These are phyloP conservation scores for Dicyrtoma fusca DNA, from an alignment of 2,888 invertebrate genomes.

Conservation along the genomic window DNA sequence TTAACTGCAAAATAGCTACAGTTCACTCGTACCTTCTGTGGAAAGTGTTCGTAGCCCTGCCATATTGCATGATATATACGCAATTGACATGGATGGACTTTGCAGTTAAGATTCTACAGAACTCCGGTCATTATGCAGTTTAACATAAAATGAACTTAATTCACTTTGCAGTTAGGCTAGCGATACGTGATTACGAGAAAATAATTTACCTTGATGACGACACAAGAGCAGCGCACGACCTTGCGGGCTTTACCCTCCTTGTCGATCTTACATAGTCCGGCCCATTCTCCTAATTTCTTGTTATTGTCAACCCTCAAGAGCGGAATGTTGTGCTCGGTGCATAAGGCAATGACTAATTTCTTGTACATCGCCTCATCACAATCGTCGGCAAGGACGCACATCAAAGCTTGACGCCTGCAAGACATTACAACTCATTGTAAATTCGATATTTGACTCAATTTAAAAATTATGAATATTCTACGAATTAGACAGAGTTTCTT, in stretches of 20 bases:
- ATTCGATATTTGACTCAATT: background rate
- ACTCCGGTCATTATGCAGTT: too few species aligned
- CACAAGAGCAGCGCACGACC: constrained; percentile 97
- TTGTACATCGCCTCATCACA: constrained; percentile 98
- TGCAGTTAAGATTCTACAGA: too few species aligned
- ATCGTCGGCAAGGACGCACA: constrained; percentile 96
- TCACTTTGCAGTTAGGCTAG: too few species aligned
- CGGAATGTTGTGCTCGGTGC: constrained; percentile 97
- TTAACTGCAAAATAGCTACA: too few species aligned
- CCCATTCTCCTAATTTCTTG: constrained; percentile 99
- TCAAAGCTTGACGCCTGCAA: constrained; percentile 87
- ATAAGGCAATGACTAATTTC: constrained; percentile 94
- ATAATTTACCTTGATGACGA: constrained; percentile 82
- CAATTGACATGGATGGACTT: too few species aligned
- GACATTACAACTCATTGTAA: background rate
- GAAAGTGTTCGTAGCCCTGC: too few species aligned
- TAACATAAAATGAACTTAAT: too few species aligned
- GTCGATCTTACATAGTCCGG: constrained; percentile 98
- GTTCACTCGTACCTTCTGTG: too few species aligned
- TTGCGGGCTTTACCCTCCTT: constrained; percentile 98
- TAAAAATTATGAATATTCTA: background rate
- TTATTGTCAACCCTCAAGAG: constrained; percentile 97
- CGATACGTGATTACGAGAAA: too few species aligned
- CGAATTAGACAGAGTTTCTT: constrained; percentile 15
- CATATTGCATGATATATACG: too few species aligned